A percentile compares a stretch with the other conserved stretches of the same genome.
Conservation (phyloP, 1,140 invertebrate genomes). For the Calliphora vicina region DNA sequence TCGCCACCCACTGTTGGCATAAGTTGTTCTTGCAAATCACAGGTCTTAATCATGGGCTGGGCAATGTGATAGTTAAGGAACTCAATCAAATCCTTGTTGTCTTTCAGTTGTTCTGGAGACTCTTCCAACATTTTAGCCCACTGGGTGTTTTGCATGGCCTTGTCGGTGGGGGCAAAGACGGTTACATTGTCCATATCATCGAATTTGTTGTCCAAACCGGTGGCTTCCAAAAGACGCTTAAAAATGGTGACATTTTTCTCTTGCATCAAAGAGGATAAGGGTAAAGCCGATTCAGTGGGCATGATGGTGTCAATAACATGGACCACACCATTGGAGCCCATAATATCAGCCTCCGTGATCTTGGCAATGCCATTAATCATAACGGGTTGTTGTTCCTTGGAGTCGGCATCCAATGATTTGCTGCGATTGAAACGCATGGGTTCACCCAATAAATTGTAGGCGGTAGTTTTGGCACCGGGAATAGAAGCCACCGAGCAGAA, state of each 20-base stretch:
- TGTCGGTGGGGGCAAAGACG: slow-evolving; percentile 71
- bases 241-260: slow-evolving; percentile 66
- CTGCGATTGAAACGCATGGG: slow-evolving; percentile 67
- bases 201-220: slow-evolving; percentile 67
- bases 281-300: slow-evolving; percentile 67
- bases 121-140: slow-evolving; percentile 61
- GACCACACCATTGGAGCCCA: slow-evolving; percentile 75
- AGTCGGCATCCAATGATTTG: slow-evolving; percentile 38
- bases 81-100: slow-evolving; percentile 65
- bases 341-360: slow-evolving; percentile 64
- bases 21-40: slow-evolving; percentile 65
- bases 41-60: slow-evolving; percentile 64
- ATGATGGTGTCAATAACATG: slow-evolving; percentile 74
- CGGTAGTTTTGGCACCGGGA: slow-evolving; percentile 65
- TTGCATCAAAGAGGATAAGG: slow-evolving; percentile 62
- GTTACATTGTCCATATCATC: slow-evolving; percentile 69
- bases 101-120: slow-evolving; percentile 57
- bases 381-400: slow-evolving; percentile 49
- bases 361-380: slow-evolving; percentile 64
- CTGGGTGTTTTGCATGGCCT: slow-evolving; percentile 66
- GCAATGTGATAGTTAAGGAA: slow-evolving; percentile 70
- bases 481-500: slow-evolving; percentile 72
- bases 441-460: slow-evolving; percentile 67
- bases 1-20: slow-evolving; percentile 64
- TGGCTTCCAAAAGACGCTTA: slow-evolving; percentile 65